These are phyloP conservation scores for Poeciliopsis prolifica DNA, from an alignment of 2,113 vertebrate species.

Conservation along the genomic window DNA sequence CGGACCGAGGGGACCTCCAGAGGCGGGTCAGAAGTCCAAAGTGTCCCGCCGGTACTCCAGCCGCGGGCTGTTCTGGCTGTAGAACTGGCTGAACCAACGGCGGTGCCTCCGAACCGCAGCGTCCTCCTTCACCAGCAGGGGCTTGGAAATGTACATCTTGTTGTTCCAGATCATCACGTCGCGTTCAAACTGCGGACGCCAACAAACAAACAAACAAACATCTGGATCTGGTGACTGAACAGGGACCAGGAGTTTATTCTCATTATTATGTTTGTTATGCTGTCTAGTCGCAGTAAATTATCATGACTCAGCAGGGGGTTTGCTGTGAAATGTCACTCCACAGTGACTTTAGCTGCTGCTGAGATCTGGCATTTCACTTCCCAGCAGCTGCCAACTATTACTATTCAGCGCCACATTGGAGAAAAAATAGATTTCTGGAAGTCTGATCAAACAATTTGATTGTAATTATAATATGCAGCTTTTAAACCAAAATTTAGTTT, in stretches of 20 bases:
- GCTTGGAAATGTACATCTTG: slow-evolving; percentile 83
- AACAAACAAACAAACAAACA: not conserved
- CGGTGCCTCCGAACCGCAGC: slow-evolving; percentile 81
- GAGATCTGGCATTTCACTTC: slow-evolving; percentile 41
- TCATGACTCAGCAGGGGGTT: slow-evolving; percentile 13
- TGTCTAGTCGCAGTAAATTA: not conserved
- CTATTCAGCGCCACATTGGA: not conserved
- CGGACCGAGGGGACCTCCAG: not conserved
- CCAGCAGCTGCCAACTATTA: not conserved
- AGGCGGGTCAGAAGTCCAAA: slow-evolving; percentile 79
- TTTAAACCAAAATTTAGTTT: not conserved
- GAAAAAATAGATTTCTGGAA: not conserved
- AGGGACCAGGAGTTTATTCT: not conserved
- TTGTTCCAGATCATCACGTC: slow-evolving; percentile 90
- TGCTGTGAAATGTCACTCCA: slow-evolving; percentile 48
- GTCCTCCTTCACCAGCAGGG: slow-evolving; percentile 84
- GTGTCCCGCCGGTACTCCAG: slow-evolving; percentile 62
- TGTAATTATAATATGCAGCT: not conserved
- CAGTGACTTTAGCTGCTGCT: slow-evolving; percentile 31
- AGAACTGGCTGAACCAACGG: slow-evolving; percentile 87
- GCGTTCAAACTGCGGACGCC: slow-evolving; percentile 81
- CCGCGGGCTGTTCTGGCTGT: slow-evolving; percentile 79
- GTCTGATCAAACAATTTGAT: slow-evolving; percentile 6
- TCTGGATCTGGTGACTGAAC: not conserved
- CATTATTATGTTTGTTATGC: not conserved